Conservation (phyloP, 2,113 vertebrate species). For the Dipodomys spectabilis region DNA sequence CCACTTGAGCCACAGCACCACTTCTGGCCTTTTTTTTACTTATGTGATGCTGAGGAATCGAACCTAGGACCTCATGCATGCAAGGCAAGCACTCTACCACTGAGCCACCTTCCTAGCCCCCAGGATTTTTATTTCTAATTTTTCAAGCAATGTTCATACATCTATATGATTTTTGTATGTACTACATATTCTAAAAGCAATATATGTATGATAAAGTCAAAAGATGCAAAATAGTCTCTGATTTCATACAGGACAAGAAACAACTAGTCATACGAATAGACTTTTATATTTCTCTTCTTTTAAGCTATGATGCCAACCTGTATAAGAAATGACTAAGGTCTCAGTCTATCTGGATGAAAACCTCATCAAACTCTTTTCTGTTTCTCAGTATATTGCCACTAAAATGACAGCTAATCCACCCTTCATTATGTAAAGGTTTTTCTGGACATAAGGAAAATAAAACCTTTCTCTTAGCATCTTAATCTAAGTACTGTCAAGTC, state of each 20-base stretch:
- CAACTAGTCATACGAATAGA: not conserved
- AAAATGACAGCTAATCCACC: not conserved
- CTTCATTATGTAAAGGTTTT: not conserved
- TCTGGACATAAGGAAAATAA: not conserved
- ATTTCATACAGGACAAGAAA: not conserved
- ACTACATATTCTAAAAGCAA: constrained; percentile 29
- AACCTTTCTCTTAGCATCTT: not conserved
- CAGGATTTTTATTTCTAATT: constrained; percentile 12
- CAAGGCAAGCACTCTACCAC: too few species aligned
- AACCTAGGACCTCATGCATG: too few species aligned
- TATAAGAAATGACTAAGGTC: not conserved
- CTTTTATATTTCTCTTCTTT: not conserved
- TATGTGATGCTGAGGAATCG: too few species aligned
- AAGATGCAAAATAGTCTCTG: not conserved
- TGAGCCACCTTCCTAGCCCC: too few species aligned
- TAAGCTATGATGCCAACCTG: not conserved
- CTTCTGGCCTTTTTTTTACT: too few species aligned
- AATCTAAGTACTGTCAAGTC: not conserved
- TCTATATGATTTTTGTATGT: not conserved
- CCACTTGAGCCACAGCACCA: too few species aligned
- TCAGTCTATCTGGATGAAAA: not conserved
- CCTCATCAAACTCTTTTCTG: not conserved
- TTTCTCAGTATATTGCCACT: not conserved
- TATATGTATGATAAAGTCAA: constrained; percentile 17
- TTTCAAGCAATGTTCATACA: constrained; percentile 9